Base-by-base conservation (phyloP, 2,113 vertebrate genomes). In the Helogale parvula region DNA sequence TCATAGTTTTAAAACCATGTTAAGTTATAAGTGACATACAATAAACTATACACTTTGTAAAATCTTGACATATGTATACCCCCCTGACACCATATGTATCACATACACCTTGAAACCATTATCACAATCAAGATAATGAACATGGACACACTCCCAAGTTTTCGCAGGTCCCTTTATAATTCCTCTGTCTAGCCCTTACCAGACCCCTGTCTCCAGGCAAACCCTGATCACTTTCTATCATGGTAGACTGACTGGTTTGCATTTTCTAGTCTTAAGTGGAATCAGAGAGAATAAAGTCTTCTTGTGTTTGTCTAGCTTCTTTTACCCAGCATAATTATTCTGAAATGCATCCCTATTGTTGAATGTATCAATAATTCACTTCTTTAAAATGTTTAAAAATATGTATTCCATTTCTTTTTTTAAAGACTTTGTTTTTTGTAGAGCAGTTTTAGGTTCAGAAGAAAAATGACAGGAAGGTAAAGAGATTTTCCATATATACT, bases 261-360 rank as follows among this genome's bases (percentile, higher is more conserved):
- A 68, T 77, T 88, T 94, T 86, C 45, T 82, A 95, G 57, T 91
- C n/a, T 94, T 85, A 88, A 50, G 83, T 79, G 3, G 50, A 97
- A 84, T 71, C 33, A 84, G 1, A 88, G 31, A 94, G 11, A 33
- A 94, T 60, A 19, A 60, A 57, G 1, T 84, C 13, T 54, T 35
- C 94, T 79, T 38, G 41, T 76, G 41, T 47, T 27, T 77, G 35
- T 69, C 29, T 84, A 91, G 35, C 21, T 80, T 89, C 52, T 96
- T 97, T 88, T 16, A 95, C 17, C 88, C 57, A 97, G 72, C 54
- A 35, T 81, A 94, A 93, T 57, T 88, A 86, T 94, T 84, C 45
- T 94, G 35, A 87, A 45, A 96, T 38, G 96, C 25, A 96, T 25
- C 10, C 41, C 66, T 60, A 87, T 33, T 96, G 27, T 33, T 89